phyloP scores from a whole-genome alignment of 2,797 vertebrate species.

The Schizopygopsis malacanthus region DNA sequence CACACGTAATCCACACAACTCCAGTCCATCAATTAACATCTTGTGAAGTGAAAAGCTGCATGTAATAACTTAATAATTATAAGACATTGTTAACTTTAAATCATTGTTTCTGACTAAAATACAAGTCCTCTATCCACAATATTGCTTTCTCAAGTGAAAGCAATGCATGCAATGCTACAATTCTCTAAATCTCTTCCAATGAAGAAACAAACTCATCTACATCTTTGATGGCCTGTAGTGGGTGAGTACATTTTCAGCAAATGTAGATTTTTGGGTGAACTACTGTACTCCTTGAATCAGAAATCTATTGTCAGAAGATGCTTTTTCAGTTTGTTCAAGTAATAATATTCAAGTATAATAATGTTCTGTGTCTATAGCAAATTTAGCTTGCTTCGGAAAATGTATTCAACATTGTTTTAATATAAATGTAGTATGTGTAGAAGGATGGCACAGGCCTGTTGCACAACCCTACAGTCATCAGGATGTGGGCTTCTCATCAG shows the following conservation, averaged over 20 bases:
- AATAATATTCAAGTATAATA: not conserved
- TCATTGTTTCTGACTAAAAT: not conserved
- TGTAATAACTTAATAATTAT: too few species aligned
- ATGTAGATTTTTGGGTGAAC: not conserved
- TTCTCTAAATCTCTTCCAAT: too few species aligned
- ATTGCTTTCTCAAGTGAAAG: not conserved
- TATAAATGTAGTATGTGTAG: not conserved
- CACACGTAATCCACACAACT: too few species aligned
- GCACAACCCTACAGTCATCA: not conserved
- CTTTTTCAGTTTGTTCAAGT: not conserved
- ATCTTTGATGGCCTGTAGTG: too few species aligned
- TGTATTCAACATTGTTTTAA: not conserved
- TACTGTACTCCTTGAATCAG: not conserved
- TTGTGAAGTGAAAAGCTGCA: too few species aligned
- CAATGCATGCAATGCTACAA: too few species aligned
- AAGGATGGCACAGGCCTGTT: not conserved
- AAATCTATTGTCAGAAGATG: not conserved
- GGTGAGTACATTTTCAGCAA: too few species aligned
- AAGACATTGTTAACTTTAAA: not conserved
- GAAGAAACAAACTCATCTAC: too few species aligned
- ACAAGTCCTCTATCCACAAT: not conserved
- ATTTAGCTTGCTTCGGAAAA: not conserved
- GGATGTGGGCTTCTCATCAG: conserved; percentile 13
- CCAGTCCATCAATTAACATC: too few species aligned
- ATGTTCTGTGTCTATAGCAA: not conserved